These are phyloP conservation scores for Drosophila carrolli DNA, from an alignment of 1,140 invertebrate species.

Conservation along the genomic window DNA sequence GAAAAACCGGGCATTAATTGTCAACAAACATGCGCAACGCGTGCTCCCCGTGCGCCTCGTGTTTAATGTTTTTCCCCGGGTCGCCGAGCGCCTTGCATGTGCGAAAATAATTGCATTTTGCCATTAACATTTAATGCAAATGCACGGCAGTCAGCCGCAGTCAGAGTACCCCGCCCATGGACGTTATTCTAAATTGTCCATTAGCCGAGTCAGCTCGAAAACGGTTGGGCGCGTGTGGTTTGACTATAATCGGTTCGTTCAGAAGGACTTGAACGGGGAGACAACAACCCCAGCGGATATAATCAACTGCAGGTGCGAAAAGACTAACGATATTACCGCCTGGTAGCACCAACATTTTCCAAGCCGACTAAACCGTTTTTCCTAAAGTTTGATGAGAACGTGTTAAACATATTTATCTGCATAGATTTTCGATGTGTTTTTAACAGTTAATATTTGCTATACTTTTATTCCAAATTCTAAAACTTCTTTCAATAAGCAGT, in stretches of 20 bases:
- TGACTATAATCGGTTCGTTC: background rate
- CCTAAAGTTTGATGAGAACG: background rate
- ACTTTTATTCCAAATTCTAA: no score
- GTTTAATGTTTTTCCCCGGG: slow-evolving; percentile 10
- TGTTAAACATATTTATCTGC: background rate
- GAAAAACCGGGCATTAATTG: slow-evolving; percentile 66
- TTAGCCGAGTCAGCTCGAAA: slow-evolving; percentile 25
- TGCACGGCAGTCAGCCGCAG: slow-evolving; percentile 18
- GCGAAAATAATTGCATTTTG: slow-evolving; percentile 70
- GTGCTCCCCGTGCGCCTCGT: slow-evolving; percentile 29
- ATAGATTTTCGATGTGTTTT: background rate
- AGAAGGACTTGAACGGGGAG: background rate
- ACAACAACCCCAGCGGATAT: background rate
- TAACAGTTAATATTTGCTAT: background rate
- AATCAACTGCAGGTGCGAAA: slow-evolving; percentile 26
- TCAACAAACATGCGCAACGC: slow-evolving; percentile 71
- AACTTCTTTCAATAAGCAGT: no score
- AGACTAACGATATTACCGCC: background rate
- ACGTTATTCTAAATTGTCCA: slow-evolving; percentile 28
- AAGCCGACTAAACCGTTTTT: slow-evolving; percentile 2
- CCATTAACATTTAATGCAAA: slow-evolving; percentile 55
- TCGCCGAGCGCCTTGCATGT: slow-evolving; percentile 51
- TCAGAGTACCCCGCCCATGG: slow-evolving; percentile 6
- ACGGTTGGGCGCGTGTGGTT: slow-evolving; percentile 29
- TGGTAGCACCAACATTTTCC: slow-evolving; percentile 10